phyloP scores from a whole-genome alignment of 2,888 invertebrate species.

The Diaphora mendica region DNA sequence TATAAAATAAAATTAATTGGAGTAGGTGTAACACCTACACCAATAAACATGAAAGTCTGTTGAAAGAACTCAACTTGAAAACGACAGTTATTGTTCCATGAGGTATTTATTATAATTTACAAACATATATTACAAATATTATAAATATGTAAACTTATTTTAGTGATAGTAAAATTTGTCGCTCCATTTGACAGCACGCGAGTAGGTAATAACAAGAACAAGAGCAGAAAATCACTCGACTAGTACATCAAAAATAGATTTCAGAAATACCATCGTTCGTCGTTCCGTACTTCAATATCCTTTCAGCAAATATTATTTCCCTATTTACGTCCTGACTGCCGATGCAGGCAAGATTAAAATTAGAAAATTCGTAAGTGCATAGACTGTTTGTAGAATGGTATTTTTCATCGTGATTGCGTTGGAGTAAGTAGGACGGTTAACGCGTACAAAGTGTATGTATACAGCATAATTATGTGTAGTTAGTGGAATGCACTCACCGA shows the following conservation, averaged over 20 bases:
- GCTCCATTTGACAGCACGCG: slow-evolving; percentile 17
- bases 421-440: slow-evolving; percentile 28
- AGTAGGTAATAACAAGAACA: slow-evolving; percentile 17
- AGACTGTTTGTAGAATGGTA: slow-evolving; percentile 31
- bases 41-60: background rate
- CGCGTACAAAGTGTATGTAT: slow-evolving; percentile 39
- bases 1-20: too few relatives aligned
- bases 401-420: slow-evolving; percentile 39
- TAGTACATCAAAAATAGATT: slow-evolving; percentile 28
- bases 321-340: slow-evolving; percentile 26
- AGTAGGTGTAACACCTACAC: background rate
- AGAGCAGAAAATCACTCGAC: slow-evolving; percentile 21
- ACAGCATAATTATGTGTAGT: slow-evolving; percentile 28
- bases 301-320: slow-evolving; percentile 39
- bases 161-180: slow-evolving; percentile 11
- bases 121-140: slow-evolving; percentile 15
- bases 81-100: slow-evolving; percentile 61
- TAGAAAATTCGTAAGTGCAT: slow-evolving; percentile 42
- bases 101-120: slow-evolving; percentile 44
- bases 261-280: slow-evolving; percentile 15
- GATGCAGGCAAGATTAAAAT: slow-evolving; percentile 37
- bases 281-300: slow-evolving; percentile 43
- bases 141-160: background rate
- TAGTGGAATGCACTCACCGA: slow-evolving; percentile 67
- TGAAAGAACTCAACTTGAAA: slow-evolving; percentile 30